Base-by-base conservation (phyloP, 2,888 invertebrate species). In the Artemia sinica region DNA sequence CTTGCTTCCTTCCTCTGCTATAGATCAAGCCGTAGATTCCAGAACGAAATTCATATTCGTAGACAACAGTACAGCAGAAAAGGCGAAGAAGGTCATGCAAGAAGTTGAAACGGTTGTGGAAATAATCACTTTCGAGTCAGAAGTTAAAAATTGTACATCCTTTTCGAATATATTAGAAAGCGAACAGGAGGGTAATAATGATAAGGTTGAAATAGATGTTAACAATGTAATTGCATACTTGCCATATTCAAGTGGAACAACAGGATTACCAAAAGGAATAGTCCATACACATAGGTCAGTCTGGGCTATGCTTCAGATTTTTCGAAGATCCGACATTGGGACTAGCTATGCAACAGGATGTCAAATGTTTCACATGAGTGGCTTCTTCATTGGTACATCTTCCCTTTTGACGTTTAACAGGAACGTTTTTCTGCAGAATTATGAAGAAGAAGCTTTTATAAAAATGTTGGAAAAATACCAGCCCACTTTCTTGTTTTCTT, bases 221-320 rank as follows among this genome's bases (percentile, higher is more conserved):
- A 9, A 58, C 28, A 58, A 58, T 2, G 63, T 18, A 18, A 28
- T 58, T n/a, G 63, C 63, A 18, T 58, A 58, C 28, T 28, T 58
- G 14, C 63, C 63, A 18, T 58, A 58, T 28, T 58, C 63, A 58
- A 58, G 63, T 58, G 63, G 63, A 18, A 58, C 63, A n/a, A 58
- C 63, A 58, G 10, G 63, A 58, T 28, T 58, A 58, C 63, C 63
- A n/a, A 58, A 58, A 58, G 63, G 63, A 58, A 58, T 58, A 58
- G 63, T 58, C 1, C 63, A 58, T 58, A 58, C 63, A n/a, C 63
- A 58, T 11, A 18, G 63, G 63, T 58, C 63, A 18, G 63, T 58
- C n/a, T 58, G 8, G 63, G 28, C n/a, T 11, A 58, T 58, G n/a
- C 28, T 58, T n/a, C 63, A 28, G 28, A n/a, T 18, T n/a, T n/a